Base-by-base conservation (phyloP, 1,140 invertebrate species). In the Lepidostoma basale region DNA sequence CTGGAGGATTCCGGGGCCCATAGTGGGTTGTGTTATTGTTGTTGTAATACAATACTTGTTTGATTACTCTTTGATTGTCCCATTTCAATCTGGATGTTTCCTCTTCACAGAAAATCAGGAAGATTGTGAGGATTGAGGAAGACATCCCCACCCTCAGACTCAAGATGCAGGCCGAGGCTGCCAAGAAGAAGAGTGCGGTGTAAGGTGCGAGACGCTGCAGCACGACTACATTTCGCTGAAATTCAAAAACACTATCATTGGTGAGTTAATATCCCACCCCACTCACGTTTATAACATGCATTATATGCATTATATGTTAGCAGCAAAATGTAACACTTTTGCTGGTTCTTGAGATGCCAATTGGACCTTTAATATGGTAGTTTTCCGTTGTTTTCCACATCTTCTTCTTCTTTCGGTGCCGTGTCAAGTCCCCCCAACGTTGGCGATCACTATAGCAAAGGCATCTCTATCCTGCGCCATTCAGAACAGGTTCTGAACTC, bases 121-220 rank as follows among this genome's bases (percentile, higher is more conserved):
- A 87, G 67, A 87, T 94, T 64, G 87, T 94, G 23, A 86, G 91
- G 78, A 94, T 94, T 81, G 90, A 92, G 58, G 92, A 93, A 72
- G 89, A 92, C 74, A 85, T 94, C 6, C 85, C 88, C 64, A 80
- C 86, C 23, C 81, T 94, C 49, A 85, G 92, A 74, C 87, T 86
- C 39, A 93, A 92, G 83, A 91, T 92, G 89, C 85, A 87, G 72
- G 83, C 84, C 1, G 84, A 85, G 70, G 81, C 85, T 22, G 39
- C 44, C 12, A 56, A 58, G 23, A 73, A 69, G 64, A 73, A 73
- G 49, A 73, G 60, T 33, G 64, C 64, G 8, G 70, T 69, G 22
- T 72, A 72, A 67, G 23, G 16, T 33, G 14, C 28, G 40, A 28
- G 12, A 30, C 16, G 1, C 16, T 33, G 28, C 14, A 3, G 28